Conservation (phyloP, 1,140 invertebrate species). For the Aphelenchoides fujianensis region DNA sequence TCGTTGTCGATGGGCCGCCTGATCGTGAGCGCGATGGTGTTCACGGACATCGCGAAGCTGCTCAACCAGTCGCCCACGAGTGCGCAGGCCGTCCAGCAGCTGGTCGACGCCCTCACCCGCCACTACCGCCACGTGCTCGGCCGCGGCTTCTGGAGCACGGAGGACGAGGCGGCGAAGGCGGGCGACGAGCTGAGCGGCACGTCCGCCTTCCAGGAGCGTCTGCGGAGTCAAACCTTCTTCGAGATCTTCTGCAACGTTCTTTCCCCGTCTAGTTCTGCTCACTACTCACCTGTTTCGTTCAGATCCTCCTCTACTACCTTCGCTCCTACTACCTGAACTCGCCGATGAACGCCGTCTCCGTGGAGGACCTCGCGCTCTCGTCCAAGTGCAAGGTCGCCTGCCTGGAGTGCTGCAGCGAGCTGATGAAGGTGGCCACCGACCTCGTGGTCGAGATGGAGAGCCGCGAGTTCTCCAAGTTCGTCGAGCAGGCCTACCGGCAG, state of each 20-base stretch:
- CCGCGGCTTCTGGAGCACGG: constrained; percentile 53
- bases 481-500: constrained; percentile 75
- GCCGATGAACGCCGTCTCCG: constrained; percentile 53
- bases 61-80: neutral
- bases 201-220: constrained; percentile 27
- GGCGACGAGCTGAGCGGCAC: constrained; percentile 9
- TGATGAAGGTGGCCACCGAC: constrained; percentile 75
- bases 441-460: constrained; percentile 75
- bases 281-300: neutral
- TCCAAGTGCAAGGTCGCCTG: constrained; percentile 62
- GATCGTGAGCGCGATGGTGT: constrained; percentile 54
- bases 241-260: constrained; percentile 42
- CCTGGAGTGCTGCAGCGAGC: constrained; percentile 74
- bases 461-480: constrained; percentile 77
- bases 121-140: constrained; percentile 58
- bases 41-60: constrained; percentile 45
- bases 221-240: constrained; percentile 39
- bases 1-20: constrained; percentile 38
- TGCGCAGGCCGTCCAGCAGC: constrained; percentile 18
- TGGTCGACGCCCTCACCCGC: constrained; percentile 50
- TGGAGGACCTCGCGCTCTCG: constrained; percentile 42
- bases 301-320: constrained; percentile 57
- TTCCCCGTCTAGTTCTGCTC: constrained; percentile 9
- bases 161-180: constrained; percentile 18
- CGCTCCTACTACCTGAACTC: constrained; percentile 62